Evolutionary conservation across 2,888 invertebrate genomes (phyloP).

Genomic region (Drosophila niveifrons): DNA sequence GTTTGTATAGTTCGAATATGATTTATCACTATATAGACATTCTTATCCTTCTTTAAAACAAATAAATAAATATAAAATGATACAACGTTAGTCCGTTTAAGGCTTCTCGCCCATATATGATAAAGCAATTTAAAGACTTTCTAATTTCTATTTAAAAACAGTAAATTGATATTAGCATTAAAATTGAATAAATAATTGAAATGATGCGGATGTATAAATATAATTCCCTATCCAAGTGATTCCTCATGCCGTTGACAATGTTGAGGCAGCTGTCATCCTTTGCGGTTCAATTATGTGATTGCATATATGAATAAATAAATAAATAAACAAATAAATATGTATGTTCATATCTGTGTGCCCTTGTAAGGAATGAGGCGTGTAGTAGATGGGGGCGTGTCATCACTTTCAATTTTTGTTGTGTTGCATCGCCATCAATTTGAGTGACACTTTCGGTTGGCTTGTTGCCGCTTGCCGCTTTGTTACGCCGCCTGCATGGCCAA

Average conservation of each 20-base stretch:
- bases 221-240: neutral
- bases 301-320: conserved; percentile 24
- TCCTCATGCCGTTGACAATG: neutral
- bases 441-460: conserved; percentile 48
- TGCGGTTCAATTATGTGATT: conserved; percentile 33
- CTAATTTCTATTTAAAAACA: neutral
- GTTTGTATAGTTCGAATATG: too few species aligned
- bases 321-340: conserved; percentile 7
- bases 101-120: neutral
- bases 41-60: too few species aligned
- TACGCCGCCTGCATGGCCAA: conserved; percentile 60
- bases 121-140: neutral
- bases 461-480: conserved; percentile 43
- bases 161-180: neutral
- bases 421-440: conserved; percentile 54
- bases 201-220: neutral
- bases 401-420: conserved; percentile 69
- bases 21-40: too few species aligned
- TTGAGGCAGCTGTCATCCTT: conserved; percentile 17
- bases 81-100: too few species aligned
- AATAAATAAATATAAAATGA: too few species aligned
- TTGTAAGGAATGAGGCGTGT: conserved; percentile 16
- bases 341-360: conserved; percentile 1
- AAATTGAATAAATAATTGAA: neutral
- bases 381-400: conserved; percentile 61